These are phyloP conservation scores for Pyralis farinalis DNA, from an alignment of 2,888 invertebrate genomes.

Conservation along the genomic window DNA sequence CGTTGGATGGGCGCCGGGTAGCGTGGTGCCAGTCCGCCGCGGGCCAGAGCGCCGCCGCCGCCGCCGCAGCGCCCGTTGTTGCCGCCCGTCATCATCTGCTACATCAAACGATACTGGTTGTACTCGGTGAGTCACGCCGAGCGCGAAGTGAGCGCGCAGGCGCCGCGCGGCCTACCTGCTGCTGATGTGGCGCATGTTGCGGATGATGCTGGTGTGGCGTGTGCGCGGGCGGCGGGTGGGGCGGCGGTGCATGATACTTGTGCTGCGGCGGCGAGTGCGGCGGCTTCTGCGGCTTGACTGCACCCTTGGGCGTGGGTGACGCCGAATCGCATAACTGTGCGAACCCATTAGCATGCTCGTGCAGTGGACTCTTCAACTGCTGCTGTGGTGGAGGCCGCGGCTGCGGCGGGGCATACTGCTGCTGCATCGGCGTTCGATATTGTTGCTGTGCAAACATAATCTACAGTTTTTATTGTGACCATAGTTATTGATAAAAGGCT, in stretches of 20 bases:
- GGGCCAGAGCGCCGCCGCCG: conserved; percentile 38
- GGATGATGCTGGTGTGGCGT: conserved; percentile 69
- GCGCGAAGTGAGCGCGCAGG: conserved; percentile 21
- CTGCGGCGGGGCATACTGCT: conserved; percentile 66
- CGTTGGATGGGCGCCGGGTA: conserved; percentile 81
- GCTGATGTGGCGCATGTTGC: conserved; percentile 30
- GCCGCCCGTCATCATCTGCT: conserved; percentile 56
- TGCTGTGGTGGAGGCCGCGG: conserved; percentile 65
- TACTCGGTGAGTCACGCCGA: conserved; percentile 14
- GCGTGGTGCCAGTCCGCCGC: conserved; percentile 62
- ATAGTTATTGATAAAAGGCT: too few relatives aligned
- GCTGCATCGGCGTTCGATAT: conserved; percentile 69
- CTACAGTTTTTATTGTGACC: too few relatives aligned
- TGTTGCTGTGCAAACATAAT: too few relatives aligned
- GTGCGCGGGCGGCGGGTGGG: conserved; percentile 56
- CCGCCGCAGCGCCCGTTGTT: conserved; percentile 55
- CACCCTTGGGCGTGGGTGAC: conserved; percentile 75
- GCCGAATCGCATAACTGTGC: conserved; percentile 83
- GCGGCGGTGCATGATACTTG: conserved; percentile 71
- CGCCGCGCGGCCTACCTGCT: conserved; percentile 24
- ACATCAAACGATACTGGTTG: conserved; percentile 15
- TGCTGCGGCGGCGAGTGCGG: conserved; percentile 74
- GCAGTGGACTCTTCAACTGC: conserved; percentile 81
- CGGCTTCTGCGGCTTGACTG: conserved; percentile 54
- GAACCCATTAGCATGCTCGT: conserved; percentile 74